These are phyloP conservation scores for Cygnus olor DNA, from an alignment of 2,797 vertebrate genomes.

Conservation along the genomic window DNA sequence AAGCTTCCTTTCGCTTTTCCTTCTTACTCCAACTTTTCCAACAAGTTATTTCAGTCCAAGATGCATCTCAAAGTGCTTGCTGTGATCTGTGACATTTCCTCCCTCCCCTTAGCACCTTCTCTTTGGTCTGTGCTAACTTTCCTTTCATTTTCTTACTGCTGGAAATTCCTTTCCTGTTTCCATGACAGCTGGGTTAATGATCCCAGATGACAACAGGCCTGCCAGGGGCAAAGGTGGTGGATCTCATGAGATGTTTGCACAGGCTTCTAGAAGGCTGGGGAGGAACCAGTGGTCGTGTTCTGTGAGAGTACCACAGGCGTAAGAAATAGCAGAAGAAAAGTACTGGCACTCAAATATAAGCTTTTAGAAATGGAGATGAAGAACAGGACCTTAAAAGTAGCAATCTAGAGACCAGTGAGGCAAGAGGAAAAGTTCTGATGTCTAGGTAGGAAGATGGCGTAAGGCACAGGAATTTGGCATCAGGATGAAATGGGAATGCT, in stretches of 20 bases:
- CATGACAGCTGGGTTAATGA: not conserved
- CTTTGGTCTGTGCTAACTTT: not conserved
- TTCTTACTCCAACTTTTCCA: not conserved
- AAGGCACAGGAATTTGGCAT: not conserved
- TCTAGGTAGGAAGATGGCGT: not conserved
- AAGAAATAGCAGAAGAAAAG: not conserved
- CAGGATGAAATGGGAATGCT: not conserved
- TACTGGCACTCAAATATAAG: not conserved
- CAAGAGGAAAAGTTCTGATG: not conserved
- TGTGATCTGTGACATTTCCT: not conserved
- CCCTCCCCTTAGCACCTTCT: not conserved
- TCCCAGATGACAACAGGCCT: not conserved
- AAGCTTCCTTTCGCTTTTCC: constrained; percentile 7
- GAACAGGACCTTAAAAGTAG: rapidly evolving
- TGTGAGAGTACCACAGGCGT: not conserved
- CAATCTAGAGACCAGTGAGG: not conserved
- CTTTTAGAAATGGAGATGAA: not conserved
- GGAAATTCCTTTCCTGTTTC: not conserved
- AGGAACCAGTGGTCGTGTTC: not conserved
- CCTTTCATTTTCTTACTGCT: constrained; percentile 17
- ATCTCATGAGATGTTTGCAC: not conserved
- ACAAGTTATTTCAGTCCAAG: not conserved
- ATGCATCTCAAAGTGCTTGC: not conserved
- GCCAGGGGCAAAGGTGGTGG: not conserved
- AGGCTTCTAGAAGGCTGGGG: not conserved